Conservation (phyloP, 2,113 vertebrate genomes). For the Aspidoscelis tigris region DNA sequence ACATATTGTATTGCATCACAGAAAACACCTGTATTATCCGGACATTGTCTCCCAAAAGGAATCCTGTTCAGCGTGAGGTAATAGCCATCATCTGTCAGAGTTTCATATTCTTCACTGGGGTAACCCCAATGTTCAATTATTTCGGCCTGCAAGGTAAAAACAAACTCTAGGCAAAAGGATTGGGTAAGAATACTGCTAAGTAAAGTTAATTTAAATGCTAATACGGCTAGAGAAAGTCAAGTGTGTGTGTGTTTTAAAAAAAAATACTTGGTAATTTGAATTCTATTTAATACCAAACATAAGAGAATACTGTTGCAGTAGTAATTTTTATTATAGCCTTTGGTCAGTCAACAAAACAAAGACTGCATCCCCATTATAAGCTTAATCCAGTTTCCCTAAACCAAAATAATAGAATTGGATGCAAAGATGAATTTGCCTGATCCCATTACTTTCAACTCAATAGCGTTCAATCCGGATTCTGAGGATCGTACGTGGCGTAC, state of each 20-base stretch:
- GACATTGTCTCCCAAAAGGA: conserved; percentile 57
- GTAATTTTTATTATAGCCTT: background rate
- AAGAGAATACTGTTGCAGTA: background rate
- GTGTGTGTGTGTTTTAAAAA: background rate
- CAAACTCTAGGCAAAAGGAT: background rate
- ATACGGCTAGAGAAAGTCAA: background rate
- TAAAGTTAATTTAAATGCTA: background rate
- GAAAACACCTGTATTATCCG: background rate
- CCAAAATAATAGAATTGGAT: no score
- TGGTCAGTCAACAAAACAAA: no score
- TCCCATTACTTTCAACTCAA: no score
- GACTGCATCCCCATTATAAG: no score
- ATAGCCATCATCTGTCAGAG: conserved; percentile 80
- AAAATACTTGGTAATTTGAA: background rate
- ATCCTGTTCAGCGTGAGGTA: conserved; percentile 81
- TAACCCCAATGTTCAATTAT: conserved; percentile 78
- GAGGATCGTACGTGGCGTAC: no score
- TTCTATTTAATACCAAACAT: background rate
- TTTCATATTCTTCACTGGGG: conserved; percentile 79
- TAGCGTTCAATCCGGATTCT: no score
- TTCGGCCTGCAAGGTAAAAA: conserved; percentile 62
- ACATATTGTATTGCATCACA: background rate
- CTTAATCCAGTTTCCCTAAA: no score
- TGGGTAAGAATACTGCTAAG: background rate
- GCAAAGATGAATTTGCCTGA: no score